Evolutionary conservation across 2,797 vertebrate genomes (phyloP), one percentile per base, ranked within the genome.

Genomic region (Vipera latastei): DNA sequence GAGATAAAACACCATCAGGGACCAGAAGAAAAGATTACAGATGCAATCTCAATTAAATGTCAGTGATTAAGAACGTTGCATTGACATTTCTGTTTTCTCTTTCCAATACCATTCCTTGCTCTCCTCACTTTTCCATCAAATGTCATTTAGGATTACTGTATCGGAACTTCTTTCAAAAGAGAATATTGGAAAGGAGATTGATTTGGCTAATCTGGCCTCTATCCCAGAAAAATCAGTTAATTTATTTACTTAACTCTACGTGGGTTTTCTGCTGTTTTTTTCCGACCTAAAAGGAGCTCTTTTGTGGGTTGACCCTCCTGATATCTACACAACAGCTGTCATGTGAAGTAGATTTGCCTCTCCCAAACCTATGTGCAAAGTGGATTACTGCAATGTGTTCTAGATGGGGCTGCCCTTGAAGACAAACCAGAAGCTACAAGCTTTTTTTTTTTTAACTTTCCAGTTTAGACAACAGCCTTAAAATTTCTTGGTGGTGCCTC

Each of bases 41-140:
- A 97, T 97, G 96, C 57, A 26, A 97, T 97, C 97, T 97, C 97
- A 97, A 97, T 98, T 97, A 98, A 97, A 97, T 97, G 97, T 95
- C 94, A 97, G 93, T 96, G 96, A 96, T 96, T 97, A 97, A 95
- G 94, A 97, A 96, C 93, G 94, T 95, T 94, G 95, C 97, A 96
- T 96, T 96, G 97, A 97, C 97, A 97, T 78, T 95, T 97, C 94
- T 94, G 93, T 5, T 1, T 94, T 95, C 96, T 96, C 96, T 96
- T 96, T 94, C 95, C 93, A 94, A 93, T 32, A 92, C 94, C 85
- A 69, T 83, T 78, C 92, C 95, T 97, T 96, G 96, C 91, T 92
- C 25, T 57, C 53, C 14, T 9, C 20, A 55, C 73, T 94, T 65
- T 96, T 96, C 94, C 91, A 88, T 95, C 93, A 92, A 92, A 93